Percentiles rank a stretch among this genome's conserved stretches.
These are phyloP conservation scores for Vesta saturnalis DNA, from an alignment of 2,888 invertebrate species.

Conservation along the genomic window DNA sequence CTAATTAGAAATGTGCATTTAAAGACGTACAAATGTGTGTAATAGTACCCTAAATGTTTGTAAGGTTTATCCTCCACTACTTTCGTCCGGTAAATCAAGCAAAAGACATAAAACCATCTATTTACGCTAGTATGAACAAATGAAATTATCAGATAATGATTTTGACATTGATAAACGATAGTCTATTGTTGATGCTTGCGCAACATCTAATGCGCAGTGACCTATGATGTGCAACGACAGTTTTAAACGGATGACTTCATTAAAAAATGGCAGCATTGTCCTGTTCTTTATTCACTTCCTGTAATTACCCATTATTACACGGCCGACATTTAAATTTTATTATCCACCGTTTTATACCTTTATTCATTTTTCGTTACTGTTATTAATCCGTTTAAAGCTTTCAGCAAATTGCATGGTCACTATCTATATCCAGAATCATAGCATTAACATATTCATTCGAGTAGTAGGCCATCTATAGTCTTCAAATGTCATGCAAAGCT, in stretches of 20 bases:
- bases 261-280: slow-evolving; percentile 49
- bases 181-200: slow-evolving; percentile 41
- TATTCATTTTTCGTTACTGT: slow-evolving; percentile 10
- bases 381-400: background rate
- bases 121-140: slow-evolving; percentile 38
- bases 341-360: background rate
- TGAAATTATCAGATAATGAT: slow-evolving; percentile 41
- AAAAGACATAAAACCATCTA: slow-evolving; percentile 24
- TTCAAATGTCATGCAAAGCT: slow-evolving; percentile 48
- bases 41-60: too few relatives aligned
- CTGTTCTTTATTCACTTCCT: slow-evolving; percentile 47
- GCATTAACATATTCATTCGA: slow-evolving; percentile 43
- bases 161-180: slow-evolving; percentile 43
- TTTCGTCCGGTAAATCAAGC: too few relatives aligned
- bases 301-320: slow-evolving; percentile 33
- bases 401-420: slow-evolving; percentile 53
- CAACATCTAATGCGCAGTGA: slow-evolving; percentile 43
- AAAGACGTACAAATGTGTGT: too few relatives aligned
- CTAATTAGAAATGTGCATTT: too few relatives aligned
- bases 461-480: slow-evolving; percentile 38
- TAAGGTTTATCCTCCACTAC: too few relatives aligned
- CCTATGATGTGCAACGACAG: slow-evolving; percentile 39
- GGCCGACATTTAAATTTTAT: background rate
- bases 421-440: slow-evolving; percentile 54
- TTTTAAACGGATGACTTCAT: slow-evolving; percentile 51